Evolutionary conservation across 2,797 vertebrate species (phyloP).

Genomic region (Malacoraja senta): DNA sequence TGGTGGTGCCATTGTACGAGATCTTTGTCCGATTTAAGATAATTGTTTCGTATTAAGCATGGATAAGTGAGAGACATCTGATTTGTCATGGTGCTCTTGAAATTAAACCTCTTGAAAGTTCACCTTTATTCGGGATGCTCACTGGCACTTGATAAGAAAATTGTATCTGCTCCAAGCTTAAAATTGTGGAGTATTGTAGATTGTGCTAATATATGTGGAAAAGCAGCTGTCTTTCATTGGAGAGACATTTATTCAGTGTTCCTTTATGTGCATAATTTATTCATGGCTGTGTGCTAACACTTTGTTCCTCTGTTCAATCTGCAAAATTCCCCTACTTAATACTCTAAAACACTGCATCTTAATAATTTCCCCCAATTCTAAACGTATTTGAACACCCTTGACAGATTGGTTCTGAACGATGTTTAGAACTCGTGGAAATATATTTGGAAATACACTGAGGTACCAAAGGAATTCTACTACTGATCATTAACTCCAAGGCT

Average conservation of each 20-base stretch:
- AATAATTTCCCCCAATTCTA: neutral
- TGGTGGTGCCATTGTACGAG: no score
- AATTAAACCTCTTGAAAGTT: neutral
- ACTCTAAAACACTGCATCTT: neutral
- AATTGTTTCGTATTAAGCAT: neutral
- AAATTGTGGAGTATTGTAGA: neutral
- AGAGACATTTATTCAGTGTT: neutral
- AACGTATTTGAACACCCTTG: neutral
- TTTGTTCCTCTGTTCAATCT: neutral
- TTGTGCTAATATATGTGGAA: neutral
- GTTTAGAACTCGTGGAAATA: neutral
- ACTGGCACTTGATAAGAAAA: neutral
- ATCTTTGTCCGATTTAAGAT: neutral
- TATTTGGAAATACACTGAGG: neutral
- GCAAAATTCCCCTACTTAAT: neutral
- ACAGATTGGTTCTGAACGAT: neutral
- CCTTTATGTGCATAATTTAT: slow-evolving; percentile 27
- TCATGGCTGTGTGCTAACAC: neutral
- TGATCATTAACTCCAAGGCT: neutral
- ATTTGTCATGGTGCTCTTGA: neutral
- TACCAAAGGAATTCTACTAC: neutral
- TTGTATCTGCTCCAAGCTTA: neutral
- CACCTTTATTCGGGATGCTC: neutral
- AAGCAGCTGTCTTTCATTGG: neutral
- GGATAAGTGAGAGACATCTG: neutral